Conservation (phyloP, 2,797 vertebrate species). For the Heteromormyrus szaboi region DNA sequence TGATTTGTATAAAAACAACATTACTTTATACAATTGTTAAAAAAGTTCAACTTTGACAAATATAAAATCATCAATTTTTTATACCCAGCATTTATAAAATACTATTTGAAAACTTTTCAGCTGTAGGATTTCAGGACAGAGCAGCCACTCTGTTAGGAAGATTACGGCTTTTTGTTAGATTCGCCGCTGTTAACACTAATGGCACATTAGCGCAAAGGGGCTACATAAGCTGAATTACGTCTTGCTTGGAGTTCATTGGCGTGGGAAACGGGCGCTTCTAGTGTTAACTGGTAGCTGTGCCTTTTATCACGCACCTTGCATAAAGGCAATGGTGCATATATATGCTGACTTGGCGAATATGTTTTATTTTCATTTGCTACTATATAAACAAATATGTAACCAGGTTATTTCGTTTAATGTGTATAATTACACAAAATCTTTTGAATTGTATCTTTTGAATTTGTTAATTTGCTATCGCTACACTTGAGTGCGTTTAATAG, state of each 20-base stretch:
- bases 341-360: no score
- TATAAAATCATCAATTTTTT: background rate
- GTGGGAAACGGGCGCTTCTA: no score
- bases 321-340: no score
- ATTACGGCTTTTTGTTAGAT: background rate
- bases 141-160: background rate
- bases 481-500: no score
- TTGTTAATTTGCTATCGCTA: no score
- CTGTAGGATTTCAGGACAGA: background rate
- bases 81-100: background rate
- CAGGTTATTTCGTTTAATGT: no score
- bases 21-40: background rate
- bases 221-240: background rate
- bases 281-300: no score
- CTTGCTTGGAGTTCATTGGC: background rate
- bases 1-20: background rate
- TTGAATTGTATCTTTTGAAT: no score
- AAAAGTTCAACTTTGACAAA: background rate
- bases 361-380: no score
- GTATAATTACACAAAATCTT: no score
- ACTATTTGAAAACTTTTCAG: background rate
- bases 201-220: background rate
- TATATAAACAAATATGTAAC: no score
- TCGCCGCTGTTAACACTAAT: background rate
- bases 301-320: no score